Evolutionary conservation across 64 coral and sea anemone genomes (phyloP), one percentile per base, ranked within the genome.

Genomic region (Montipora capricornis): DNA sequence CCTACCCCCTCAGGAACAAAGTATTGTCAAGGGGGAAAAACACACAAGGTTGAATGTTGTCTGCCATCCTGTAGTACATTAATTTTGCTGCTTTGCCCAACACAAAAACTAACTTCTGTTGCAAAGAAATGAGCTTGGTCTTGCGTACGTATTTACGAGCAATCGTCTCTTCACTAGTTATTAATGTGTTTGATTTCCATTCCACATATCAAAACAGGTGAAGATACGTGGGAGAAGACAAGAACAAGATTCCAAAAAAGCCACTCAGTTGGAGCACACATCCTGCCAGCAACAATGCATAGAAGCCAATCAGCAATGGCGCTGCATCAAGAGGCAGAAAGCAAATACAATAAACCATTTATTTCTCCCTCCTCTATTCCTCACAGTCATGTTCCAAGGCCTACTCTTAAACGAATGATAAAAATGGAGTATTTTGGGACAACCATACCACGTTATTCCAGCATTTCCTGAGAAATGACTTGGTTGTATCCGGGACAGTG

Each of bases 391-490:
- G 89, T 99, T 15, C 97, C 97, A 74, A 55, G 95, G 47, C 78
- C 91, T 47, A 85, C 75, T 48, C 73, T 99, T 5, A 99, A 96
- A 79, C 77, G 89, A 70, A 99, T 99, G 97, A 71, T 99, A 66
- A 71, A 83, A 80, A 89, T 76, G 66, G 92, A 96, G 59, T 99
- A 99, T 81, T 96, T 99, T 96, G 97, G 97, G 49, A 96, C 97
- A 49, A 92, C 91, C 14, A 91, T 96, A 70, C 97, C 97, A 66
- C 88, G 89, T 80, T 59, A 99, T 52, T 96, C 76, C 45, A 99
- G 88, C 83, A 81, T 99, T 29, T 99, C 92, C 8, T 99, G 24
- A 88, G 16, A 4, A 44, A 44, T 37, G 74, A 2, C 29, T 76
- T 73, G 2, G 24, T 57, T 0, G 11, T 57, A 4, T 11, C 53